Evolutionary conservation across 2,797 vertebrate species (phyloP), one percentile per base, ranked within the genome.

Genomic region (Gymnocypris eckloni): DNA sequence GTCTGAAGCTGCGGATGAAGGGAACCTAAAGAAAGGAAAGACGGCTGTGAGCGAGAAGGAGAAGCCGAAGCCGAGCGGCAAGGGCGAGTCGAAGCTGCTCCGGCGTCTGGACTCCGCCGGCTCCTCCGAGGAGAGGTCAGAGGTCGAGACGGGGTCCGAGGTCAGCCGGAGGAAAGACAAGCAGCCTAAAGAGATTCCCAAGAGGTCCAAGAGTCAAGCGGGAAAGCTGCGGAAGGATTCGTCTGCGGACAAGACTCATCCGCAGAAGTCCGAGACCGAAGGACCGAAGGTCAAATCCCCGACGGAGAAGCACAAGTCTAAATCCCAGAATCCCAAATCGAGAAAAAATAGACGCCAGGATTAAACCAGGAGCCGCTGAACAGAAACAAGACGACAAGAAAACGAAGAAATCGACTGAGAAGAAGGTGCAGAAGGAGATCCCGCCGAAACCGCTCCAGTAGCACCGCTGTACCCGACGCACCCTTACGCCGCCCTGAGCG

Each of bases 41-140:
- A 92, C 92, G 16, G 20, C 90, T 2, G 93, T 93, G 0, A 97
- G 94, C 92, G 88, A 88, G 64, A 95, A 92, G 91, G 93, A 93
- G 48, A 95, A 92, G 72, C 6, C 13, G 33, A 98, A 96, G 91
- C 87, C 89, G 20, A 90, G 87, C 1, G 54, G 43, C 25, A 95
- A 95, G 87, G 95, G 94, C 82, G 98, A 99, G 86, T 88, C 93
- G 28, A 97, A 96, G 90, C 90, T 92, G 45, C 94, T 94, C 37
- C 95, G 95, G 33, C 94, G 96, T 6, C 93, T 92, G 8, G 91
- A 95, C 83, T 95, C 95, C 90, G 90, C 94, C 13, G 96, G 94
- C 84, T 97, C 93, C 7, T 95, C 95, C 0, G 97, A 98, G 91
- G 97, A 98, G 72, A 97, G 95, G 50, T 96, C 93, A 75, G 97